Percentiles rank a stretch among this genome's conserved stretches.
These are phyloP conservation scores for Panzeria rudis DNA, from an alignment of 2,888 invertebrate genomes.

Conservation along the genomic window DNA sequence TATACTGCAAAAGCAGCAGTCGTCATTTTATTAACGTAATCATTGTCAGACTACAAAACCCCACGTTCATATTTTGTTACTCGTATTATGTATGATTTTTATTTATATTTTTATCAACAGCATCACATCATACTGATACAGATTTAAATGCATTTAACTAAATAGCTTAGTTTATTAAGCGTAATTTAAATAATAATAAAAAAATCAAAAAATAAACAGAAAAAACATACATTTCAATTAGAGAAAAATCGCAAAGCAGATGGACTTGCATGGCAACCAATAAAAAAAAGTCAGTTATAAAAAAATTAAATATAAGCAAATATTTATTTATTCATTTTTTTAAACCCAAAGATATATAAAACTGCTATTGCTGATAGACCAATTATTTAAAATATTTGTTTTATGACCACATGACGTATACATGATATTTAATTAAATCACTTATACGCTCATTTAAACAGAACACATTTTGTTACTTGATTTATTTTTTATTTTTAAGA, in stretches of 20 bases:
- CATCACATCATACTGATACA: conserved; percentile 34
- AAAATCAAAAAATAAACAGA: background rate
- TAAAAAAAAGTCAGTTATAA: conserved; percentile 27
- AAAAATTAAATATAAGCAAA: conserved; percentile 17
- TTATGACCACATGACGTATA: conserved; percentile 44
- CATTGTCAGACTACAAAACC: conserved; percentile 11
- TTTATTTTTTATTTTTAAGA: background rate
- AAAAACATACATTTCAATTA: conserved; percentile 67
- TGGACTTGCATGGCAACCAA: conserved; percentile 15
- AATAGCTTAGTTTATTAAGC: conserved; percentile 71
- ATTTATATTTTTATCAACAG: conserved; percentile 2
- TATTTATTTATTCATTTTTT: background rate
- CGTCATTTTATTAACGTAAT: conserved; percentile 52
- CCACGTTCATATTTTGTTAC: conserved; percentile 1
- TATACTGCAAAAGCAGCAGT: conserved; percentile 34
- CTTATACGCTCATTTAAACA: conserved; percentile 35
- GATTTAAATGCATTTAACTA: conserved; percentile 63
- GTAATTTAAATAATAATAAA: conserved; percentile 68
- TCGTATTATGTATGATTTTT: background rate
- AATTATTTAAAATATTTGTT: conserved; percentile 22
- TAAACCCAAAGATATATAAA: background rate
- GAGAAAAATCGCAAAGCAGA: conserved; percentile 8
- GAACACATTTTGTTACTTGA: conserved; percentile 6
- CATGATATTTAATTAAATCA: conserved; percentile 61
- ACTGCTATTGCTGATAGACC: background rate